A percentile compares a stretch with the other conserved stretches of the same genome.
Evolutionary conservation across 2,113 vertebrate species (phyloP).

Genomic region (Atrichornis clamosus): DNA sequence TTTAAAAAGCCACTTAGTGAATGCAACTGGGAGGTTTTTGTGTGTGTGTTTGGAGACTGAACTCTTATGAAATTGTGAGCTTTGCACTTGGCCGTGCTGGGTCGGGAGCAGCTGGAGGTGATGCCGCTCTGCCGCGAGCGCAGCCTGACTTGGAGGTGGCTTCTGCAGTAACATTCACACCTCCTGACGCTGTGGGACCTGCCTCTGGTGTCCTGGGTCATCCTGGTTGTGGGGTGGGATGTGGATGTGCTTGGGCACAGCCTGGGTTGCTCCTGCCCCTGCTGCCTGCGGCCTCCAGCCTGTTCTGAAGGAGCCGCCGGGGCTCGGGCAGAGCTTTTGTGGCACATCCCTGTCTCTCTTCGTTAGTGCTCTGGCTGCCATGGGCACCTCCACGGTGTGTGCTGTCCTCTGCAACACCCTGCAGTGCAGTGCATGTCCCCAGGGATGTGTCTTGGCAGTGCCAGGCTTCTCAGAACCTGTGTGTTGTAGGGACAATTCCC

Average conservation of each 20-base stretch:
- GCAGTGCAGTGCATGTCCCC: neutral
- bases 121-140: fast-evolving
- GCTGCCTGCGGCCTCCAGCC: neutral
- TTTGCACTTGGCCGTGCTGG: neutral
- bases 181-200: neutral
- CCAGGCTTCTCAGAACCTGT: neutral
- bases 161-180: fast-evolving
- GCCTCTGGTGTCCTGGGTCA: neutral
- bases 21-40: neutral
- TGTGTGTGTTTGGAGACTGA: neutral
- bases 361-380: fast-evolving
- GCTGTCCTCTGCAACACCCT: neutral
- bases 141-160: neutral
- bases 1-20: neutral
- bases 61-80: fast-evolving
- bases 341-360: fast-evolving
- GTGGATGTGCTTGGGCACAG: neutral
- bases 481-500: fast-evolving
- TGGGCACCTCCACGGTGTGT: fast-evolving
- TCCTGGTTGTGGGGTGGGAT: fast-evolving
- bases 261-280: neutral
- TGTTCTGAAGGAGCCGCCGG: neutral
- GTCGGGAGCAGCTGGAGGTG: neutral
- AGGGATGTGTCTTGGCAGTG: neutral
- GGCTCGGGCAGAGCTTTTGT: neutral